Conservation (phyloP, 2,888 invertebrate species). For the Harpalus rubripes region DNA sequence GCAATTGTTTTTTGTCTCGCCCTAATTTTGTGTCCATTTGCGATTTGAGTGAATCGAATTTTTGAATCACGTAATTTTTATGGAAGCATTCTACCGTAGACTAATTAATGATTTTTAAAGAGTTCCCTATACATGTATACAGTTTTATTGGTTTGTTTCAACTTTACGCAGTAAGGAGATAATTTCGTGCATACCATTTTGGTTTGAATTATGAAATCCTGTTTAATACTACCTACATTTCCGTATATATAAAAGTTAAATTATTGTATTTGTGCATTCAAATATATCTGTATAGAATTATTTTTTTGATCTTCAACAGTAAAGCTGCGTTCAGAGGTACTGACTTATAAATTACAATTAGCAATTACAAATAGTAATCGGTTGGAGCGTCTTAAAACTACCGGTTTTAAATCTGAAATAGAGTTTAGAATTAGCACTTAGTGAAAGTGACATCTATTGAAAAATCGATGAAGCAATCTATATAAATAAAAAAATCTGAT, state of each 20-base stretch:
- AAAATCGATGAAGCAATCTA: too few species aligned
- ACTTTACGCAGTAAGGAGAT: not conserved
- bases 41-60: slow-evolving; percentile 48
- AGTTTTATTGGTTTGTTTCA: slow-evolving; percentile 19
- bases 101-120: slow-evolving; percentile 38
- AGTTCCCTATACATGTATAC: not conserved
- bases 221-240: not conserved
- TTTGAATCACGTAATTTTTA: slow-evolving; percentile 48
- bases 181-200: not conserved
- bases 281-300: too few species aligned
- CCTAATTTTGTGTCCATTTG: slow-evolving; percentile 56
- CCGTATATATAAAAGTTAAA: not conserved
- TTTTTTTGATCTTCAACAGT: too few species aligned
- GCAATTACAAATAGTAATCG: too few species aligned
- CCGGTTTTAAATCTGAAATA: too few species aligned
- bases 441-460: too few species aligned
- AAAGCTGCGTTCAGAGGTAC: too few species aligned
- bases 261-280: too few species aligned
- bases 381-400: too few species aligned
- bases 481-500: too few species aligned
- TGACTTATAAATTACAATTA: too few species aligned
- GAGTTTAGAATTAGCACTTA: too few species aligned
- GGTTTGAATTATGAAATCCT: not conserved
- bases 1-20: slow-evolving; percentile 67
- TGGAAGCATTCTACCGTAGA: slow-evolving; percentile 21